Conservation (phyloP, 1,140 invertebrate genomes). For the Eubasilissa regina region DNA sequence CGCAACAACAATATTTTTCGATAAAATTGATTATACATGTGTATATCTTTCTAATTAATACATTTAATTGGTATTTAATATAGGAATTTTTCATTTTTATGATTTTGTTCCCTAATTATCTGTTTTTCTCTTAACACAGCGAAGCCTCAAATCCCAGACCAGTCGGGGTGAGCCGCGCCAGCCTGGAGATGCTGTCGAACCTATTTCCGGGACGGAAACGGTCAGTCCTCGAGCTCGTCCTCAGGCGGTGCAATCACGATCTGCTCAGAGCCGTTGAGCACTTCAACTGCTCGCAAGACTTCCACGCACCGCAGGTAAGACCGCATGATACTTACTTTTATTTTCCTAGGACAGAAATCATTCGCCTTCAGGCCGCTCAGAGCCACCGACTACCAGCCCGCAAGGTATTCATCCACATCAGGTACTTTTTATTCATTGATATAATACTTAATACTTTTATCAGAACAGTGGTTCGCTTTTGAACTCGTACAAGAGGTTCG, state of each 20-base stretch:
- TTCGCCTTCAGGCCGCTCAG: neutral
- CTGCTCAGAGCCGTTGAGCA: slow-evolving; percentile 79
- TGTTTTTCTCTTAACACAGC: neutral
- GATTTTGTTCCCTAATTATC: no score
- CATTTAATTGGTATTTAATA: no score
- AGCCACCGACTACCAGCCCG: no score
- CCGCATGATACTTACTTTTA: neutral
- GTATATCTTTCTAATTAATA: no score
- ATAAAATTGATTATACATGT: no score
- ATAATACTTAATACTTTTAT: no score
- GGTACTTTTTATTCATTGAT: no score
- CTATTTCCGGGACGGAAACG: slow-evolving; percentile 91
- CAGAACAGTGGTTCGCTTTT: no score
- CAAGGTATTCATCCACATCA: no score
- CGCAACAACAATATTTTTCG: no score
- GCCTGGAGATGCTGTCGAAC: slow-evolving; percentile 86
- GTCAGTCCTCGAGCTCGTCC: slow-evolving; percentile 88
- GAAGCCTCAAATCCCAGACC: slow-evolving; percentile 19
- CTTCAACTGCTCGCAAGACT: slow-evolving; percentile 67
- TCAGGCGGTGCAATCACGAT: slow-evolving; percentile 89
- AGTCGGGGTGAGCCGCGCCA: slow-evolving; percentile 65
- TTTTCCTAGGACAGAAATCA: neutral
- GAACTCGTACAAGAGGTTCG: no score
- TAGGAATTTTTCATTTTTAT: no score
- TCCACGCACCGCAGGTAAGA: slow-evolving; percentile 10